Percentiles rank a stretch among this genome's conserved stretches.
These are phyloP conservation scores for Muscina levida DNA, from an alignment of 2,888 invertebrate species.

Conservation along the genomic window DNA sequence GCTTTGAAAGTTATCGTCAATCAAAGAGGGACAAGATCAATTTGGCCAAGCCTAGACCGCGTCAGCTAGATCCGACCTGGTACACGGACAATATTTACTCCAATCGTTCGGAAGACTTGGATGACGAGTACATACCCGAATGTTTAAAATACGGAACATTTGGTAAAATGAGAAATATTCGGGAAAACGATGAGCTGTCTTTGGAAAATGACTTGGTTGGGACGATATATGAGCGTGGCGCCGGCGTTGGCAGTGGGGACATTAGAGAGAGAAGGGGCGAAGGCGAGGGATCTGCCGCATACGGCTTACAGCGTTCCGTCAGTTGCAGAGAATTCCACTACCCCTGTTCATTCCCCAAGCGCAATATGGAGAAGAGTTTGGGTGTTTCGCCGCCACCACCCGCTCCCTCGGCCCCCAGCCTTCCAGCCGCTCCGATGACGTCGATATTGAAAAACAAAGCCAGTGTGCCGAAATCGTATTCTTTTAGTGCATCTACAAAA, in stretches of 20 bases:
- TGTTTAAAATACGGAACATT: constrained; percentile 76
- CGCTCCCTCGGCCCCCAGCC: constrained; percentile 40
- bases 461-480: constrained; percentile 79
- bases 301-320: constrained; percentile 76
- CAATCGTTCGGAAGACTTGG: constrained; percentile 79
- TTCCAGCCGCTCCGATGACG: constrained; percentile 68
- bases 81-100: constrained; percentile 80
- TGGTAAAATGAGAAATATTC: constrained; percentile 76
- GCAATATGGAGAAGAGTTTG: constrained; percentile 72
- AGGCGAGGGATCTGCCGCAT: constrained; percentile 75
- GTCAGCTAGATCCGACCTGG: constrained; percentile 79
- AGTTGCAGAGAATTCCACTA: constrained; percentile 79
- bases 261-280: constrained; percentile 73
- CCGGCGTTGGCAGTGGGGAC: constrained; percentile 35
- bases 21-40: constrained; percentile 77
- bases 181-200: constrained; percentile 76
- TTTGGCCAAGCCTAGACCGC: constrained; percentile 77
- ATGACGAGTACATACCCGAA: constrained; percentile 78
- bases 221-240: constrained; percentile 25
- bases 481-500: constrained; percentile 77
- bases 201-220: constrained; percentile 68
- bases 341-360: constrained; percentile 78
- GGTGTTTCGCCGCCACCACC: constrained; percentile 61
- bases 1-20: constrained; percentile 79
- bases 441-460: constrained; percentile 75